Evolutionary conservation across 1,140 invertebrate genomes (phyloP).

Genomic region (Adelges cooleyi): DNA sequence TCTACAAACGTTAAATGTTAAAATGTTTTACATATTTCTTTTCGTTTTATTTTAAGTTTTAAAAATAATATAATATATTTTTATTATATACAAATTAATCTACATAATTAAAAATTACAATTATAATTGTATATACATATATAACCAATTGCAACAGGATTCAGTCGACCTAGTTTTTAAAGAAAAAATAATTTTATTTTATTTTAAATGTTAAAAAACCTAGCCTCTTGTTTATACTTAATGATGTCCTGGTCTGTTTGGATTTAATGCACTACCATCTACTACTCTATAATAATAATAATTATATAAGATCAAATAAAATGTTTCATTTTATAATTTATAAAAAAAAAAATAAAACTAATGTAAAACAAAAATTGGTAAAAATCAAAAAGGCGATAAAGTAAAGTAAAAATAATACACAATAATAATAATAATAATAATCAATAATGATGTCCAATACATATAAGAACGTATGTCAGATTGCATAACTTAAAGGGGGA

Average conservation of each 20-base stretch:
- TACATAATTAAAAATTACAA: slow-evolving; percentile 25
- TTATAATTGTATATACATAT: background rate
- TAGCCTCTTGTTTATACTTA: background rate
- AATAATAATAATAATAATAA: slow-evolving; percentile 7
- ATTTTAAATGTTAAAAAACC: background rate
- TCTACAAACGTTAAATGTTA: slow-evolving; percentile 11
- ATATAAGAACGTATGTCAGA: no score
- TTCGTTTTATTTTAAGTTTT: background rate
- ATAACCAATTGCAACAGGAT: slow-evolving; percentile 19
- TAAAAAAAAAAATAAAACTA: background rate
- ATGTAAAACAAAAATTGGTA: background rate
- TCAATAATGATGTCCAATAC: background rate
- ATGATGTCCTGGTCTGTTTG: background rate
- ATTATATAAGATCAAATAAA: no score
- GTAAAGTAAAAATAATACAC: background rate
- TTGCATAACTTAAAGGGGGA: no score
- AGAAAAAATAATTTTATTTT: slow-evolving; percentile 15
- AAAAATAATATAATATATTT: slow-evolving; percentile 23
- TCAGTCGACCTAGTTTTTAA: slow-evolving; percentile 26
- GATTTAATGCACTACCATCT: no score
- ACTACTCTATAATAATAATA: no score
- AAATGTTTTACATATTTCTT: background rate
- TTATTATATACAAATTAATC: slow-evolving; percentile 25
- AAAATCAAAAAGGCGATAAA: background rate
- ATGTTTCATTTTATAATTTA: no score